Percentiles rank a stretch among this genome's conserved stretches.
These are phyloP conservation scores for Erythrolamprus reginae DNA, from an alignment of 2,113 vertebrate species.

Conservation along the genomic window DNA sequence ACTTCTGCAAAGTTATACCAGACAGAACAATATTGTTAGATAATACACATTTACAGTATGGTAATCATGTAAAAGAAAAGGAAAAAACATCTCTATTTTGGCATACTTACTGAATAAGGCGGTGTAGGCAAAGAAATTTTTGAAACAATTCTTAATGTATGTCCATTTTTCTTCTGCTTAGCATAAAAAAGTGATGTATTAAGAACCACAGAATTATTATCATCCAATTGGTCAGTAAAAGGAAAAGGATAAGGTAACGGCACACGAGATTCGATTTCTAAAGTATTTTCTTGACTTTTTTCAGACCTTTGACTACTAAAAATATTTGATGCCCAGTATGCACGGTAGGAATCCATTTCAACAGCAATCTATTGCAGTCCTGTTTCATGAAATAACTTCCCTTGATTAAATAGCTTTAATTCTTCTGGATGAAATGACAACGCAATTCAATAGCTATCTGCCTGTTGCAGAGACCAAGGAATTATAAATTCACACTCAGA, in stretches of 20 bases:
- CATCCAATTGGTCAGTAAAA: conserved; percentile 72
- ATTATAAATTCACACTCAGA: conserved; percentile 61
- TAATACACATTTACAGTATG: not conserved
- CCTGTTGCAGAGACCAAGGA: conserved; percentile 41
- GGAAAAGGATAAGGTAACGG: conserved; percentile 90
- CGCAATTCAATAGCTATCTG: conserved; percentile 59
- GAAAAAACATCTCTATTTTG: not conserved
- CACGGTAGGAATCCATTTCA: conserved; percentile 87
- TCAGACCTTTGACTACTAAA: conserved; percentile 76
- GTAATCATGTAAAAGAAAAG: not conserved
- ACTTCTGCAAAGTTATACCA: not conserved
- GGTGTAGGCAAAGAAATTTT: conserved; percentile 94
- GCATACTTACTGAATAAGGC: conserved; percentile 93
- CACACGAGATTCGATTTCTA: conserved; percentile 89
- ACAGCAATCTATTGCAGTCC: not conserved
- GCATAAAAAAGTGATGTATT: conserved; percentile 89
- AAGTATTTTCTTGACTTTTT: conserved; percentile 76
- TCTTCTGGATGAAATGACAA: conserved; percentile 12
- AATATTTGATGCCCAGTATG: conserved; percentile 74
- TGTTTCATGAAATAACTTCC: not conserved
- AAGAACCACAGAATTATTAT: conserved; percentile 87
- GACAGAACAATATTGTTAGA: not conserved
- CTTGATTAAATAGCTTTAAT: conserved; percentile 12
- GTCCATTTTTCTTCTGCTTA: conserved; percentile 79
- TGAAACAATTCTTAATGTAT: conserved; percentile 89